Percentiles rank a stretch among this genome's conserved stretches.
These are phyloP conservation scores for Exocentrus adspersus DNA, from an alignment of 2,888 invertebrate genomes.

Conservation along the genomic window DNA sequence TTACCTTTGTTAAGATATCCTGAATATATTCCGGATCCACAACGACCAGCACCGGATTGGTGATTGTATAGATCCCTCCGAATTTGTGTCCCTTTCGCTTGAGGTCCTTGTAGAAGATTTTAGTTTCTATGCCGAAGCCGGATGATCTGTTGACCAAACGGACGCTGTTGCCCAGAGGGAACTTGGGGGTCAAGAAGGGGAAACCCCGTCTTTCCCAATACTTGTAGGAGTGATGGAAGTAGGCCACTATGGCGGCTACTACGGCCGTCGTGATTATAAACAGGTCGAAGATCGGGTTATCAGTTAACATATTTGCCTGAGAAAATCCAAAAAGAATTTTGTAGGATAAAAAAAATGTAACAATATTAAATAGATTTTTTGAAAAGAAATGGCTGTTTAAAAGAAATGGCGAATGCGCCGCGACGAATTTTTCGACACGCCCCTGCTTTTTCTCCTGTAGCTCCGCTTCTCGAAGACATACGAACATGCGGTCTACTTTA, in stretches of 20 bases:
- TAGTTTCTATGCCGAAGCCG: constrained; percentile 28
- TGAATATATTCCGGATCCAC: constrained; percentile 48
- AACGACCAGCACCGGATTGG: constrained; percentile 42
- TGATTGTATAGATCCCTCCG: constrained; percentile 34
- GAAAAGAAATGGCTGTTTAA: too few relatives aligned
- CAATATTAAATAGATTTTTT: too few relatives aligned
- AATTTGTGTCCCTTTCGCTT: constrained; percentile 33
- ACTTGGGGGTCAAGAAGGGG: constrained; percentile 44
- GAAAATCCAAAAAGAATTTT: too few relatives aligned
- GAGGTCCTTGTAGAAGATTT: constrained; percentile 36
- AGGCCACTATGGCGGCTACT: neutral
- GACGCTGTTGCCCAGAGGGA: constrained; percentile 50
- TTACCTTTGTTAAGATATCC: constrained; percentile 47
- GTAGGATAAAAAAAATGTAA: too few relatives aligned
- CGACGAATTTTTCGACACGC: too few relatives aligned
- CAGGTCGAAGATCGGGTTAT: neutral
- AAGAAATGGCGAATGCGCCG: too few relatives aligned
- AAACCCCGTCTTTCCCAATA: constrained; percentile 50
- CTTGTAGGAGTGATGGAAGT: constrained; percentile 33
- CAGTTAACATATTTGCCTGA: too few relatives aligned
- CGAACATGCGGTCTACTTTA: too few relatives aligned
- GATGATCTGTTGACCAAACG: constrained; percentile 28
- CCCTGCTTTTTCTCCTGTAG: too few relatives aligned
- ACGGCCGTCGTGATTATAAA: neutral
- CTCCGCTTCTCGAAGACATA: too few relatives aligned